These are phyloP conservation scores for Sogatella furcifera DNA, from an alignment of 1,140 invertebrate species.

Conservation along the genomic window DNA sequence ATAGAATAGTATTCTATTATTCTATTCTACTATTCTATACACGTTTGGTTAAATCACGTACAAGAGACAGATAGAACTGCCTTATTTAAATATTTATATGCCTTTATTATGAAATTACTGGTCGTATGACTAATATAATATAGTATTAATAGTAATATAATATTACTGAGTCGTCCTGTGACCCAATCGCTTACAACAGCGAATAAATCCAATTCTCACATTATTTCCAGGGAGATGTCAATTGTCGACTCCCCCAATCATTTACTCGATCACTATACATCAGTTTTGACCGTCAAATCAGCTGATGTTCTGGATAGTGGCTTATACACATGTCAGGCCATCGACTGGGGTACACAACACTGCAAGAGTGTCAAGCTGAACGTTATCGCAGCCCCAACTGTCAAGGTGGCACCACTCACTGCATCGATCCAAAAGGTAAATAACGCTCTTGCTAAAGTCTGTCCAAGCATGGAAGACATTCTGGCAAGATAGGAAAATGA, in stretches of 20 bases:
- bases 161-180: too few species aligned
- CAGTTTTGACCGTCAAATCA: conserved; percentile 50
- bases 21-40: too few species aligned
- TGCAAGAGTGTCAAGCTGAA: conserved; percentile 56
- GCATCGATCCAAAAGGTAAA: conserved; percentile 56
- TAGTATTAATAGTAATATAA: too few species aligned
- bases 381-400: conserved; percentile 51
- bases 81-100: too few species aligned
- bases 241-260: too few species aligned
- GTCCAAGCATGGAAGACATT: too few species aligned
- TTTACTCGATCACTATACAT: conserved; percentile 45
- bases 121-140: too few species aligned
- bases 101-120: too few species aligned
- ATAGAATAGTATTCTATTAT: too few species aligned
- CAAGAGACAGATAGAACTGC: too few species aligned
- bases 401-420: conserved; percentile 59
- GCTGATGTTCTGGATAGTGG: conserved; percentile 55
- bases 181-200: conserved; percentile 25
- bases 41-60: too few species aligned
- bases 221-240: conserved; percentile 40
- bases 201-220: conserved; percentile 37
- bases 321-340: conserved; percentile 57
- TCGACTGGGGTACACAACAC: conserved; percentile 60
- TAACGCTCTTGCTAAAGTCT: conserved; percentile 32
- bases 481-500: too few species aligned